Percentiles rank a stretch among this genome's conserved stretches.
Evolutionary conservation across 1,140 invertebrate genomes (phyloP).

Genomic region (Saxidomus purpurata): DNA sequence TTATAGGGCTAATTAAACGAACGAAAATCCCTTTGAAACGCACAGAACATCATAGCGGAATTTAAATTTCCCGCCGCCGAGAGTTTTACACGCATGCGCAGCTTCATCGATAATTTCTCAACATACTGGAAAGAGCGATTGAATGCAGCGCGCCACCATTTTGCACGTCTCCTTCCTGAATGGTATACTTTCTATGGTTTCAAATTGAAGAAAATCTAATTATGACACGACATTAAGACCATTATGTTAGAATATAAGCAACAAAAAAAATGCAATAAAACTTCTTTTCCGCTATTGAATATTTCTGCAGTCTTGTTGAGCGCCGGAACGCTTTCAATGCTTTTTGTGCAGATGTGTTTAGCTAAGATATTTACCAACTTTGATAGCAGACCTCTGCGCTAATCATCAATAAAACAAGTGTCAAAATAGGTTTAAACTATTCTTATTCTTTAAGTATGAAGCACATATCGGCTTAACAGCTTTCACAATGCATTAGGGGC

Average conservation of each 20-base stretch:
- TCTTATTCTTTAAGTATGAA: no score
- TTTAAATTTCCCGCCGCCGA: conserved; percentile 58
- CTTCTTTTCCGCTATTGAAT: neutral
- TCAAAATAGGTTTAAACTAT: neutral
- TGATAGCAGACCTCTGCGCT: neutral
- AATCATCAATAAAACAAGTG: neutral
- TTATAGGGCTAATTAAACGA: conserved; percentile 55
- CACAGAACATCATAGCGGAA: neutral
- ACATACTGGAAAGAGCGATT: conserved; percentile 3
- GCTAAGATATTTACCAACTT: neutral
- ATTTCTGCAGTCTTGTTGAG: neutral
- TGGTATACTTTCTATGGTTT: neutral
- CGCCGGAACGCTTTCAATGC: neutral
- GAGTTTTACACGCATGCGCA: conserved; percentile 51
- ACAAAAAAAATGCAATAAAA: conserved; percentile 1
- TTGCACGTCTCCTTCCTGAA: neutral
- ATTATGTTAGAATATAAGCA: neutral
- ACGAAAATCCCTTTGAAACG: conserved; percentile 15
- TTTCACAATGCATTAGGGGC: no score
- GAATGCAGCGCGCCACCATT: conserved; percentile 19
- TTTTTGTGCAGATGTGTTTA: neutral
- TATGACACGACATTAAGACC: neutral
- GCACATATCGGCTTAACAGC: no score
- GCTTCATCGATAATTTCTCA: conserved; percentile 34
- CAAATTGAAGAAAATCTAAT: conserved; percentile 12